Percentiles rank a stretch among this genome's conserved stretches.
phyloP scores from a whole-genome alignment of 2,888 invertebrate species.

The Lacanobia oleracea region DNA sequence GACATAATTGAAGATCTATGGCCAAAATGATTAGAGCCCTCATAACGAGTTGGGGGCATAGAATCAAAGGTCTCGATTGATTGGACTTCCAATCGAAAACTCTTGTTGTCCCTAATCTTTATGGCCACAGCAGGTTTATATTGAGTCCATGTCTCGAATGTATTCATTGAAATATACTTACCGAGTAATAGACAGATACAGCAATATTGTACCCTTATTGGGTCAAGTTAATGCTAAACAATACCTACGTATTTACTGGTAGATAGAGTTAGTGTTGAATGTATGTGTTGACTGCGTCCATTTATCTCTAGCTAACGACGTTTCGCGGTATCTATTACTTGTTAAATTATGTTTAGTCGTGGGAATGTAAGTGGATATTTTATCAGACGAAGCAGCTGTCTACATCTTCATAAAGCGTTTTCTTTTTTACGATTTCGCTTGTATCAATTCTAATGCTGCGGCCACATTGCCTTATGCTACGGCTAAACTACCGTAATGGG shows the following conservation, averaged over 20 bases:
- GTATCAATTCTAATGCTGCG: conserved; percentile 2
- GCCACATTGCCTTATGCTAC: no score
- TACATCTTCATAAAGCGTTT: background rate
- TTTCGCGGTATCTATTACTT: conserved; percentile 18
- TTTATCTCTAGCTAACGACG: conserved; percentile 38
- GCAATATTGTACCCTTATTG: conserved; percentile 41
- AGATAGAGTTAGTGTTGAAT: conserved; percentile 47
- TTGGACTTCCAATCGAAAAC: conserved; percentile 55
- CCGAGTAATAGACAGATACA: conserved; percentile 32
- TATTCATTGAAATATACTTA: conserved; percentile 54
- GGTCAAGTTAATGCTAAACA: conserved; percentile 64
- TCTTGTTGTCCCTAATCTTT: conserved; percentile 67
- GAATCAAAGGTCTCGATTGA: conserved; percentile 60
- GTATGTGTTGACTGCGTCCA: conserved; percentile 46
- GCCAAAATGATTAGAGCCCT: conserved; percentile 61
- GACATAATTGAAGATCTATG: conserved; percentile 68
- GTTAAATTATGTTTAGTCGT: conserved; percentile 33
- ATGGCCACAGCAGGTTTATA: conserved; percentile 48
- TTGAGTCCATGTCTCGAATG: conserved; percentile 50
- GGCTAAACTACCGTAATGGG: no score
- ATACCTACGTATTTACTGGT: conserved; percentile 34
- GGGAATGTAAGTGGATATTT: conserved; percentile 28
- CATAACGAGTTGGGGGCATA: conserved; percentile 54
- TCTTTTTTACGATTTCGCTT: background rate
- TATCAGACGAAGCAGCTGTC: background rate